Evolutionary conservation across 2,888 invertebrate genomes (phyloP), one percentile per base, ranked within the genome.

Genomic region (Antitype chi): DNA sequence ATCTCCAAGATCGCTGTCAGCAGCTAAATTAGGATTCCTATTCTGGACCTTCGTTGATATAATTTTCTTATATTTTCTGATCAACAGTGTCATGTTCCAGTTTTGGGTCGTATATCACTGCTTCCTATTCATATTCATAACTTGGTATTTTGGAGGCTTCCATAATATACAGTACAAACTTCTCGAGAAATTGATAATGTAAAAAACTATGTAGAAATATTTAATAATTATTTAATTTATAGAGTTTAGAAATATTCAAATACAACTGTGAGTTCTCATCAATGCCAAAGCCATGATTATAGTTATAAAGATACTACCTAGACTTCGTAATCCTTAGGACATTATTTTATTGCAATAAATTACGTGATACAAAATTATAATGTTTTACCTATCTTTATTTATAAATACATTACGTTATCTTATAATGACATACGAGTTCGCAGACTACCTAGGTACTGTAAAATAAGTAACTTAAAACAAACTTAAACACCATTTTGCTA

Each of bases 41-140:
- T 98, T 98, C 90, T 98, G 98, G 98, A 97, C 97, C 20, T 43
- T 96, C 11, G 91, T 98, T 78, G 97, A 97, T 75, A 85, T 96
- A 47, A 75, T 97, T 43, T 96, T 97, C 74, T 87, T 95, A 1
- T 97, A 97, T 74, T 92, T 94, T 23, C 89, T 97, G 32, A 89
- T 96, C 4, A 92, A 92, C 20, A 96, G 93, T 78, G 87, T 92
- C 70, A 43, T 96, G 49, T 97, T 97, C 83, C 96, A 97, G 85
- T 96, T 96, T 87, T 97, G 97, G 95, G 97, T 97, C 43, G 81
- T 97, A 23, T 94, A 95, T 70, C 97, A 97, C 85, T 97, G 97
- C 11, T 81, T 97, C 38, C 87, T 97, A 38, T 97, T 98, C 83
- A 86, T 97, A 23, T 92, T 96, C 64, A 93, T 97, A 15, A 97